Base-by-base conservation (phyloP, 2,113 vertebrate genomes). In the Cairina moschata region DNA sequence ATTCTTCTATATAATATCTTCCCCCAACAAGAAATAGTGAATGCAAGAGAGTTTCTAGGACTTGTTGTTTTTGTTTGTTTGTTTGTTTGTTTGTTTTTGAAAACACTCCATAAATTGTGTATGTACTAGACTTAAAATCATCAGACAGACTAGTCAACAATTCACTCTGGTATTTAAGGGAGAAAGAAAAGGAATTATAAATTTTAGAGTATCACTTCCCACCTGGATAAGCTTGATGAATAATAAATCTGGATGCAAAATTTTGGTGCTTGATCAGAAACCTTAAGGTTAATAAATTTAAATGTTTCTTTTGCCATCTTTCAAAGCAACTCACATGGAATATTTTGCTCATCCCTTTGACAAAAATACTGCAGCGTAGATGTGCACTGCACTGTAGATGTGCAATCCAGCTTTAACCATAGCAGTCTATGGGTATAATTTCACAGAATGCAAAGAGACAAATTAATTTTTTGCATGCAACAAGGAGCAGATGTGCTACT, bases 1-100 rank as follows among this genome's bases (percentile, higher is more conserved):
- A 17, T 44, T 91, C 16, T 79, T 18, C 0, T 0, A 42, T 28
- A 13, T 25, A 66, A 0, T 46, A 18, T 76, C 13, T 76, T 80
- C 23, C 26, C 48, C 40, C 36, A 59, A 55, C 18, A 18, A 85
- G 54, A 90, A 86, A 12, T 21, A 71, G 83, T 50, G 55, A 63
- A 63, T 63, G 17, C 88, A 83, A 40, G 36, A 20, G n/a, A 16
- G 46, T 92, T 56, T 36, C 8, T 21, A 78, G 76, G 20, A 77
- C 17, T 78, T 1, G 4, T 8, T 31, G 55, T 20, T 58, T 58
- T 58, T 58, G 17, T n/a, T 32, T 13, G 32, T 59, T n/a, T n/a
- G n/a, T n/a, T 23, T 23, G 11, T 15, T 60, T 60, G 8, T 62
- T 34, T 71, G 81, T 90, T 58, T 59, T 40, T 40, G 40, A 40